These are phyloP conservation scores for Myotis myotis DNA, from an alignment of 2,797 vertebrate genomes.

Conservation along the genomic window DNA sequence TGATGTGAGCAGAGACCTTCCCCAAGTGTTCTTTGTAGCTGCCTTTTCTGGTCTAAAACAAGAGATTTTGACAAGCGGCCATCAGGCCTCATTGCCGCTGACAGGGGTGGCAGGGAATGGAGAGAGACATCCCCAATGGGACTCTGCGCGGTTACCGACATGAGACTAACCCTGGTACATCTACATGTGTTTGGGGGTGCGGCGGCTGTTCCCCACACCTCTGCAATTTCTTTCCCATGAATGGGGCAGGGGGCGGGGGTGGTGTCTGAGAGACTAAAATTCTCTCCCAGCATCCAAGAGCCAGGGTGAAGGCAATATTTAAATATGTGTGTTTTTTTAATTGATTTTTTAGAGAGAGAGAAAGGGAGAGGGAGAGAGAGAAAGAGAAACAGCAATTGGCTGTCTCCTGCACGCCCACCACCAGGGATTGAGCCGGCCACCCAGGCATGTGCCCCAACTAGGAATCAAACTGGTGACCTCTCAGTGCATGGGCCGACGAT, in stretches of 20 bases:
- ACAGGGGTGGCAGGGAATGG: neutral
- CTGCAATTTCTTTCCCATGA: neutral
- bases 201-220: accelerated
- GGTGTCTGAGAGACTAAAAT: neutral
- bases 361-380: too few species aligned
- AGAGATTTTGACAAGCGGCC: neutral
- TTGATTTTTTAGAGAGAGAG: too few species aligned
- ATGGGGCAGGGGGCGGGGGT: accelerated
- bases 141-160: neutral
- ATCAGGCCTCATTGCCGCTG: neutral
- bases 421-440: too few species aligned
- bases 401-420: too few species aligned
- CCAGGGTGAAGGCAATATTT: neutral
- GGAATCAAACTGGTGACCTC: too few species aligned
- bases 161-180: neutral
- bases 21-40: neutral
- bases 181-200: accelerated
- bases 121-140: neutral
- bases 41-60: neutral
- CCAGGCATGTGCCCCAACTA: too few species aligned
- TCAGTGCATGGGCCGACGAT: too few species aligned
- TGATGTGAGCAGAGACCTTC: neutral
- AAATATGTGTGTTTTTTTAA: neutral
- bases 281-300: neutral
- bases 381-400: too few species aligned